Evolutionary conservation across 2,888 invertebrate genomes (phyloP).

Genomic region (Cetonia aurata): DNA sequence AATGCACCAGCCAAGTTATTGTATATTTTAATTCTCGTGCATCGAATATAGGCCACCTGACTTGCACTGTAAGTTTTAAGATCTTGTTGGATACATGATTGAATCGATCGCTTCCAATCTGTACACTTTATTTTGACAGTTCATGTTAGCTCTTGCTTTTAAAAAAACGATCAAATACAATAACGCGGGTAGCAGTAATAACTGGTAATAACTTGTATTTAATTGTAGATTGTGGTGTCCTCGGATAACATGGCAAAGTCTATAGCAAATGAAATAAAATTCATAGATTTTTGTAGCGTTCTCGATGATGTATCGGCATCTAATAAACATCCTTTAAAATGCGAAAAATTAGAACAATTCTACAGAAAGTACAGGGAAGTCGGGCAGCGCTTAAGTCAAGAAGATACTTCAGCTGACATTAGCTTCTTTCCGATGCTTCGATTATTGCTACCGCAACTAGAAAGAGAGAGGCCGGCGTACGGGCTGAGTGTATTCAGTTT

Average conservation of each 20-base stretch:
- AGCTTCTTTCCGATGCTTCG: slow-evolving; percentile 82
- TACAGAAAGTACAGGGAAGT: slow-evolving; percentile 32
- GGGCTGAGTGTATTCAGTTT: slow-evolving; percentile 85
- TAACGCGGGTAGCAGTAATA: too few relatives aligned
- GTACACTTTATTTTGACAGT: too few relatives aligned
- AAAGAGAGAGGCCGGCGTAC: slow-evolving; percentile 84
- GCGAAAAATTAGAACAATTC: slow-evolving; percentile 32
- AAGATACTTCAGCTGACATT: slow-evolving; percentile 63
- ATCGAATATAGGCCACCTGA: too few relatives aligned
- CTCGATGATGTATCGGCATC: slow-evolving; percentile 34
- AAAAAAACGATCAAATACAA: too few relatives aligned
- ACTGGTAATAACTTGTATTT: too few relatives aligned
- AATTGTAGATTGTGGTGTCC: too few relatives aligned
- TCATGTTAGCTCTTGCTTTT: too few relatives aligned
- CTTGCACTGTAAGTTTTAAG: too few relatives aligned
- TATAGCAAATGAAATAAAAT: slow-evolving; percentile 41
- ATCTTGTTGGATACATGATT: too few relatives aligned
- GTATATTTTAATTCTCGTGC: too few relatives aligned
- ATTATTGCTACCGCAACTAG: slow-evolving; percentile 82
- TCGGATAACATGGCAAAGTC: slow-evolving; percentile 25
- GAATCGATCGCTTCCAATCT: too few relatives aligned
- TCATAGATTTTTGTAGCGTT: slow-evolving; percentile 40
- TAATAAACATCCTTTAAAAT: slow-evolving; percentile 27
- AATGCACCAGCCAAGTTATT: too few relatives aligned
- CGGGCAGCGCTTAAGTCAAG: slow-evolving; percentile 60